These are phyloP conservation scores for Ascaphus truei DNA, from an alignment of 2,113 vertebrate genomes.

Conservation along the genomic window DNA sequence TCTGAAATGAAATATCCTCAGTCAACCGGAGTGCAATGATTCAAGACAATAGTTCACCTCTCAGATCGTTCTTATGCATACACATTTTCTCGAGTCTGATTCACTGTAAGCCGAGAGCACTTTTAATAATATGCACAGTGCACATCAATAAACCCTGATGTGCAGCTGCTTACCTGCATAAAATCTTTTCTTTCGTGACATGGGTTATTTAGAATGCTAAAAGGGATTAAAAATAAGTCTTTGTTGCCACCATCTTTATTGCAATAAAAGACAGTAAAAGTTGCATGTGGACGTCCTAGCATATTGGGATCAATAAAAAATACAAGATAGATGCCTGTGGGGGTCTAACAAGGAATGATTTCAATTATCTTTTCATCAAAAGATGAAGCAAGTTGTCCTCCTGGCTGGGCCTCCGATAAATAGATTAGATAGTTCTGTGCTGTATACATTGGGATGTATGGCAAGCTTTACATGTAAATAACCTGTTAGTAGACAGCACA, in stretches of 20 bases:
- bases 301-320: too few species aligned
- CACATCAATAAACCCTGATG: slow-evolving; percentile 30
- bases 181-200: slow-evolving; percentile 31
- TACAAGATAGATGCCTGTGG: too few species aligned
- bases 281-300: too few species aligned
- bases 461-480: too few species aligned
- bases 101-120: slow-evolving; percentile 24
- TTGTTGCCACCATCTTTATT: neutral
- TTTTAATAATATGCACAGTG: slow-evolving; percentile 33
- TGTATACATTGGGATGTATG: too few species aligned
- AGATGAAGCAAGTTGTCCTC: too few species aligned
- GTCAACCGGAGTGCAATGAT: slow-evolving; percentile 35
- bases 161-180: slow-evolving; percentile 34
- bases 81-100: slow-evolving; percentile 22
- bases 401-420: too few species aligned
- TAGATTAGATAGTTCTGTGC: too few species aligned
- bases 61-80: slow-evolving; percentile 28
- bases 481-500: too few species aligned
- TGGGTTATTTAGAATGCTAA: slow-evolving; percentile 4
- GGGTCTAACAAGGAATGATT: too few species aligned
- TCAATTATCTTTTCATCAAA: too few species aligned
- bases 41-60: slow-evolving; percentile 35
- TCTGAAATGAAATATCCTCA: slow-evolving; percentile 35
- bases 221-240: slow-evolving; percentile 12
- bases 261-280: slow-evolving; percentile 9